phyloP scores from a whole-genome alignment of 1,140 invertebrate genomes.

The Lerema accius region DNA sequence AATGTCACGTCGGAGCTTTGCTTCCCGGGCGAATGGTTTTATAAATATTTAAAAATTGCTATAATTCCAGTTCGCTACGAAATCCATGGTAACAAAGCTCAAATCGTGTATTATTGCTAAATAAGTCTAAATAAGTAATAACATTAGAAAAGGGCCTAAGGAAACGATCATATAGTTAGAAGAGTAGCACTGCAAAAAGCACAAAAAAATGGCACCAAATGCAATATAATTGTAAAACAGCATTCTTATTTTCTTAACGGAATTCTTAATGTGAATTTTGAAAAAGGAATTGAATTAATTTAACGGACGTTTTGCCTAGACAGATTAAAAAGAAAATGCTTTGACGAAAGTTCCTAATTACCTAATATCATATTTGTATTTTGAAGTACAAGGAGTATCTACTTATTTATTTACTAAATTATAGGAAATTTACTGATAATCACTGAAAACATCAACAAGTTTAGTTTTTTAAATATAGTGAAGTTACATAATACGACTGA shows the following conservation, averaged over 20 bases:
- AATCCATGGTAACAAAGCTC: not conserved
- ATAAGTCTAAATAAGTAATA: conserved; percentile 6
- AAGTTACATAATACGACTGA: too few relatives aligned
- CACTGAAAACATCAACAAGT: too few relatives aligned
- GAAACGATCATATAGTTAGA: conserved; percentile 18
- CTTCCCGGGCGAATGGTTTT: not conserved
- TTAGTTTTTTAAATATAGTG: too few relatives aligned
- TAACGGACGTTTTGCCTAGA: too few relatives aligned
- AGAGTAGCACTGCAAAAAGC: conserved; percentile 48
- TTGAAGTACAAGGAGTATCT: too few relatives aligned
- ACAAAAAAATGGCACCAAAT: conserved; percentile 28
- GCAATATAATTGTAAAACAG: not conserved
- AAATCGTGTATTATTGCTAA: conserved; percentile 12
- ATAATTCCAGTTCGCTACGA: not conserved
- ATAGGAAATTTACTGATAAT: too few relatives aligned
- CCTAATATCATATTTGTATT: too few relatives aligned
- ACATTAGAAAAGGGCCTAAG: conserved; percentile 6
- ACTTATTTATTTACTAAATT: too few relatives aligned
- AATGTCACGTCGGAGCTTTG: not conserved
- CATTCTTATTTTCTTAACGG: not conserved
- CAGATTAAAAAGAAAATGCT: too few relatives aligned
- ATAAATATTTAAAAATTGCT: not conserved
- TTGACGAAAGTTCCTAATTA: too few relatives aligned
- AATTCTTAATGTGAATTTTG: too few relatives aligned
- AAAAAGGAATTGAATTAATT: too few relatives aligned